A percentile compares a stretch with the other conserved stretches of the same genome.
Evolutionary conservation across 2,888 invertebrate species (phyloP).

Genomic region (Drosophila pseudotakahashii): DNA sequence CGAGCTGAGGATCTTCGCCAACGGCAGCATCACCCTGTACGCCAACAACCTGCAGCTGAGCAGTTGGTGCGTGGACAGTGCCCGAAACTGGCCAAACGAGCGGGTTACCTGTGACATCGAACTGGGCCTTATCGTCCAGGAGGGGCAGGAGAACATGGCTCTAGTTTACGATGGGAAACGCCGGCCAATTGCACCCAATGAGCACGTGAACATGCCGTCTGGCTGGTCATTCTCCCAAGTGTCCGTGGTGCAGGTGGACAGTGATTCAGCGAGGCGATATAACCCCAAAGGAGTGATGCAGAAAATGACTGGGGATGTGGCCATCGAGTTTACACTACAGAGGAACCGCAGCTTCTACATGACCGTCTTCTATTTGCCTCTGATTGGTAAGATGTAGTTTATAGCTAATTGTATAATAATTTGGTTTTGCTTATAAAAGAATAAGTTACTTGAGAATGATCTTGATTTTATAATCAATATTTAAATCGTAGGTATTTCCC

Average conservation of each 20-base stretch:
- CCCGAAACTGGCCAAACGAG: constrained; percentile 82
- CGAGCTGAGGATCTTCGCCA: constrained; percentile 64
- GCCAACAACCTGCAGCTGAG: constrained; percentile 69
- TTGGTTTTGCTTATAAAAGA: too few species aligned
- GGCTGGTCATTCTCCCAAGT: constrained; percentile 79
- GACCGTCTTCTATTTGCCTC: constrained; percentile 78
- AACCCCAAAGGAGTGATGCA: constrained; percentile 62
- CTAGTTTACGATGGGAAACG: constrained; percentile 56
- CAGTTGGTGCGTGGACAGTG: constrained; percentile 80
- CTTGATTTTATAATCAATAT: too few species aligned
- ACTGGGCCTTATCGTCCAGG: constrained; percentile 74
- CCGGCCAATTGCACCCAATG: constrained; percentile 62
- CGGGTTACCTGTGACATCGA: constrained; percentile 75
- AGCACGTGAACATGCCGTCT: constrained; percentile 73
- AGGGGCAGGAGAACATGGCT: constrained; percentile 50
- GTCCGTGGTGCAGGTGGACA: constrained; percentile 59
- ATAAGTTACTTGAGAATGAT: too few species aligned
- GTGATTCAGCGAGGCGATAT: constrained; percentile 57
- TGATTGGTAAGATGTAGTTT: constrained; percentile 68
- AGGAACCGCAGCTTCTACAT: constrained; percentile 79
- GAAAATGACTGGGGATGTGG: constrained; percentile 72
- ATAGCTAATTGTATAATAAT: too few species aligned
- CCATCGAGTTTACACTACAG: constrained; percentile 72
- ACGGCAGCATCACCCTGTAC: constrained; percentile 72
- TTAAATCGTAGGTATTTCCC: not conserved